Conservation (phyloP, 2,113 vertebrate genomes). For the Hassar affinis region DNA sequence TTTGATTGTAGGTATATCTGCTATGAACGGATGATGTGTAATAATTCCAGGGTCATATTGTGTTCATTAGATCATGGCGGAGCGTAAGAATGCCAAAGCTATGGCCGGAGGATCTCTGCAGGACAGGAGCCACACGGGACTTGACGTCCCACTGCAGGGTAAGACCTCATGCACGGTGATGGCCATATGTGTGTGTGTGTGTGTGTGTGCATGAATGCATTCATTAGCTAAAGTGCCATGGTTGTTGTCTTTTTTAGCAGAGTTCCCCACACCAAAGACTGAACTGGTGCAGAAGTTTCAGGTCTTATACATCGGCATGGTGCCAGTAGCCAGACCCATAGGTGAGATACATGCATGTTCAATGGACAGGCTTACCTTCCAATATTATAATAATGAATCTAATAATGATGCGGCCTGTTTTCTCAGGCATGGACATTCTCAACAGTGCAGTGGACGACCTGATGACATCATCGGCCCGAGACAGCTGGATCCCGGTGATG, state of each 20-base stretch:
- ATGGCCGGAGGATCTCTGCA: slow-evolving; percentile 87
- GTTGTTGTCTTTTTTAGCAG: slow-evolving; percentile 72
- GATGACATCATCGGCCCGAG: slow-evolving; percentile 77
- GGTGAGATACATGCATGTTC: slow-evolving; percentile 70
- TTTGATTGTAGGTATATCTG: too few relatives aligned
- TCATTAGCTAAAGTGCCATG: slow-evolving; percentile 1
- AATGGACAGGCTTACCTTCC: too few relatives aligned
- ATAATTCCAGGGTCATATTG: too few relatives aligned
- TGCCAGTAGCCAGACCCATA: slow-evolving; percentile 86
- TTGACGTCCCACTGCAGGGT: slow-evolving; percentile 95
- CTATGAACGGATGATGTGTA: too few relatives aligned
- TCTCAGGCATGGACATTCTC: slow-evolving; percentile 90
- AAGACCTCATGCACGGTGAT: slow-evolving; percentile 35
- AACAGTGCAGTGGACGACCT: slow-evolving; percentile 91
- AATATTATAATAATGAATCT: background rate
- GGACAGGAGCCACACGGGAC: slow-evolving; percentile 76
- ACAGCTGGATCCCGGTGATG: slow-evolving; percentile 88
- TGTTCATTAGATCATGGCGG: slow-evolving; percentile 89
- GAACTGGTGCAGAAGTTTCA: slow-evolving; percentile 98
- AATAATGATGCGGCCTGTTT: background rate
- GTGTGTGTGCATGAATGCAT: slow-evolving; percentile 8
- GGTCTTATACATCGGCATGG: slow-evolving; percentile 90
- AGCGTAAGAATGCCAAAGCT: slow-evolving; percentile 95
- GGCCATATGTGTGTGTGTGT: slow-evolving; percentile 1
- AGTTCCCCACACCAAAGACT: slow-evolving; percentile 98